Base-by-base conservation (phyloP, 53 echinoderm and acorn worm species). In the Luidia sarsii region DNA sequence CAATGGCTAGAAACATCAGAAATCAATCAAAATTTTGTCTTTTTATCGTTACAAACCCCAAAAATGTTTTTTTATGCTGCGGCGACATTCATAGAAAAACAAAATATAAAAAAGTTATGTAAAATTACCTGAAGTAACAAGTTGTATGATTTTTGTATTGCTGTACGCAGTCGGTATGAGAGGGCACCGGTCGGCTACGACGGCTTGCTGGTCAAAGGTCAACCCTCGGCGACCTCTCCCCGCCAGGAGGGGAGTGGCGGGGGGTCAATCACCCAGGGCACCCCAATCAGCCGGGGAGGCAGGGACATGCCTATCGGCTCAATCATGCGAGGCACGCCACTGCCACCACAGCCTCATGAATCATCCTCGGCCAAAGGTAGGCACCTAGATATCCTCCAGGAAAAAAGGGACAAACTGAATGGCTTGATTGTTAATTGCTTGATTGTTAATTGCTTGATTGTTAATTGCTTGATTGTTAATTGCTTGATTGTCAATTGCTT, bases 251-350 rank as follows among this genome's bases (percentile, higher is more conserved):
- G 71, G 24, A 80, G 45, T 19, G 75, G 60, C 27, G 71, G 49
- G 41, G 97, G 97, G 2, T 96, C 97, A 56, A 96, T 96, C 48
- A 91, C 97, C 25, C 92, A 92, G 83, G 97, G 93, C 0, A 96
- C 93, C 19, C 97, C 97, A 3, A 80, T 83, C 51, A 75, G 85
- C 35, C 73, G 89, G 54, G 92, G 82, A 35, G 56, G 60, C 71
- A 64, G 77, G 30, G 77, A 69, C 23, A 38, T 66, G 4, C 68
- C 82, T 10, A 81, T 46, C 4, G 94, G 99, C 0, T 95, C 95
- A 34, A 95, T 95, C 50, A 89, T 89, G 10, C 80, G 88, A 43
- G 99, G 94, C 13, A 93, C 91, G 34, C 95, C 95, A 21, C 46
- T 88, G 31, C 65, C 46, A 23, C 57, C 82, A 10, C 69, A 43